A percentile compares a stretch with the other conserved stretches of the same genome.
Evolutionary conservation across 2,888 invertebrate species (phyloP).

Genomic region (Polymixis flavicincta): DNA sequence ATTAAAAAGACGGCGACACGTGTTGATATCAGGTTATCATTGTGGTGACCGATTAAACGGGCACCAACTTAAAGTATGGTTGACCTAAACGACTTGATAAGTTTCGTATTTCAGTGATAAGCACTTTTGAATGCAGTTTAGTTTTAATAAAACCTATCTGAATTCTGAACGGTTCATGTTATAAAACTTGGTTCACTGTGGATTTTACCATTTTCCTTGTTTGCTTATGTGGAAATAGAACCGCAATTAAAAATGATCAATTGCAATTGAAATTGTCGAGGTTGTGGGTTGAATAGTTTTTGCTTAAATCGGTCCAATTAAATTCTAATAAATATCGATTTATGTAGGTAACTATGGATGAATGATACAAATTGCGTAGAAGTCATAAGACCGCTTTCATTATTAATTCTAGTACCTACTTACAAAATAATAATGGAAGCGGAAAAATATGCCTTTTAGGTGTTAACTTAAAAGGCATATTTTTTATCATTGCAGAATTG

Average conservation of each 20-base stretch:
- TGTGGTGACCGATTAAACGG: constrained; percentile 52
- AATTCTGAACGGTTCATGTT: not conserved
- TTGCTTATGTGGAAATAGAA: constrained; percentile 6
- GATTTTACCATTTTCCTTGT: constrained; percentile 42
- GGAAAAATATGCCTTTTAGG: no score
- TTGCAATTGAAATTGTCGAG: no score
- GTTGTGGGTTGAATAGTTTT: no score
- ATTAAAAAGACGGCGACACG: constrained; percentile 43
- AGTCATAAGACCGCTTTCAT: not conserved
- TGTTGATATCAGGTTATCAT: constrained; percentile 56
- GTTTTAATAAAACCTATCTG: constrained; percentile 10
- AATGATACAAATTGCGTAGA: not conserved
- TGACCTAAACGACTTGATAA: constrained; percentile 59
- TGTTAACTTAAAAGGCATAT: no score
- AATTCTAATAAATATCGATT: constrained; percentile 25
- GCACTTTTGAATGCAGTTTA: constrained; percentile 38
- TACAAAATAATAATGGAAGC: no score
- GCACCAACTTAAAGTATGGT: constrained; percentile 45
- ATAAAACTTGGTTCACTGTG: not conserved
- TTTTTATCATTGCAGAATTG: not conserved
- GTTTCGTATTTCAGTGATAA: constrained; percentile 60
- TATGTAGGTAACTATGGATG: not conserved
- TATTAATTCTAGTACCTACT: no score
- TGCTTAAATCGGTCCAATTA: no score
- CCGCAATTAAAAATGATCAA: constrained; percentile 19